These are phyloP conservation scores for Betta splendens DNA, from an alignment of 2,797 vertebrate genomes.

Conservation along the genomic window DNA sequence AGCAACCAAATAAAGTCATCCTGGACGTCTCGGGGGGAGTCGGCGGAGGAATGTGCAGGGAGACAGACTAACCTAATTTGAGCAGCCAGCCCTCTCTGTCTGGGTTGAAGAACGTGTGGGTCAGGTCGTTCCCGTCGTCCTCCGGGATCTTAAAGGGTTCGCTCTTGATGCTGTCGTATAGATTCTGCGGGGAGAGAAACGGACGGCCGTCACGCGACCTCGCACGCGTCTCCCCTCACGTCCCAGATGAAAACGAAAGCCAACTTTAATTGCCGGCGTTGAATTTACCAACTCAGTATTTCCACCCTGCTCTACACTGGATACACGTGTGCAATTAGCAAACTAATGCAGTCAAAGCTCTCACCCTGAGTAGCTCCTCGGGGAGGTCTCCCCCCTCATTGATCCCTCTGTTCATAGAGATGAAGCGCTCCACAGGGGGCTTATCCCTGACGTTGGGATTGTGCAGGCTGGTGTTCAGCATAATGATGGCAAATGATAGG, in stretches of 20 bases:
- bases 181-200: constrained; percentile 77
- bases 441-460: constrained; percentile 95
- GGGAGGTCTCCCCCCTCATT: constrained; percentile 95
- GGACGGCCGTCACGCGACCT: constrained; percentile 12
- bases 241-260: constrained; percentile 14
- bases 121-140: constrained; percentile 97
- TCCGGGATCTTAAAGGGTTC: constrained; percentile 96
- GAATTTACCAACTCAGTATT: not conserved
- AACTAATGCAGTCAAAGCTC: constrained; percentile 50
- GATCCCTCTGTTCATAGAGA: constrained; percentile 96
- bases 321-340: constrained; percentile 27
- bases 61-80: constrained; percentile 87
- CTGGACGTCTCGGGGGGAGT: constrained; percentile 36
- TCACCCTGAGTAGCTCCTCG: constrained; percentile 92
- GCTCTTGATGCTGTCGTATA: constrained; percentile 92
- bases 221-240: not conserved
- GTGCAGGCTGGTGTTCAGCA: constrained; percentile 97
- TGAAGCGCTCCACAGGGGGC: constrained; percentile 91
- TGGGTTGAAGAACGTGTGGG: constrained; percentile 96
- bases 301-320: not conserved
- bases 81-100: constrained; percentile 95
- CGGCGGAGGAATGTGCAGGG: constrained; percentile 16
- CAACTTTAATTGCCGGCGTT: not conserved
- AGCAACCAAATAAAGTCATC: constrained; percentile 39
- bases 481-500: constrained; percentile 96